Conservation (phyloP, 1,140 invertebrate species). For the Ceratina japonica region DNA sequence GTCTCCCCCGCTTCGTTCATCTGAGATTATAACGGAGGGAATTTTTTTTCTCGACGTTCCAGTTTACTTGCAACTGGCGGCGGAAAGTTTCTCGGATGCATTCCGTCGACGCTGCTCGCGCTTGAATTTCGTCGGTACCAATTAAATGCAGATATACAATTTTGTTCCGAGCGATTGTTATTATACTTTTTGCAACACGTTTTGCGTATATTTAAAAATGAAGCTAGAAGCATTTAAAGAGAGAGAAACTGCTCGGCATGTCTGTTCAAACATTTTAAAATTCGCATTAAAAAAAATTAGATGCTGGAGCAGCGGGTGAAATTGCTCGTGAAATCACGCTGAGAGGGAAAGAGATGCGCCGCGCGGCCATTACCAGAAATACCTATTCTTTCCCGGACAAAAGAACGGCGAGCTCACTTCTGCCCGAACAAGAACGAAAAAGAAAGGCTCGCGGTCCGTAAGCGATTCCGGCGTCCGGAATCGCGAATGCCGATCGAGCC, state of each 20-base stretch:
- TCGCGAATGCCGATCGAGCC: conserved; percentile 45
- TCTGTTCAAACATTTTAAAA: not conserved
- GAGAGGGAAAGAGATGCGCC: not conserved
- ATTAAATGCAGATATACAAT: no score
- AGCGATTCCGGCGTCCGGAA: conserved; percentile 13
- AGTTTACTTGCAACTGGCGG: not conserved
- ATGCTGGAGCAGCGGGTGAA: not conserved
- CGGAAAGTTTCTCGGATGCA: not conserved
- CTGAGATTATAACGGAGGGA: no score
- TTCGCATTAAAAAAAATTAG: not conserved
- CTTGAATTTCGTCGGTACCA: no score
- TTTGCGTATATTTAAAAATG: no score
- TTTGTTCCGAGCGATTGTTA: no score
- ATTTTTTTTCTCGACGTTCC: not conserved
- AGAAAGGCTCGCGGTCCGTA: not conserved
- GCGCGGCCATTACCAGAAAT: not conserved
- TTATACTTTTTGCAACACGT: no score
- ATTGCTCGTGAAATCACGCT: not conserved
- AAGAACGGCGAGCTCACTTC: conserved; percentile 11
- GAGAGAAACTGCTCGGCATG: no score
- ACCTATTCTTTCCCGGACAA: conserved; percentile 7
- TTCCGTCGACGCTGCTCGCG: not conserved
- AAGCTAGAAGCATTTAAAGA: no score
- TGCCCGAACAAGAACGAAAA: conserved; percentile 11
- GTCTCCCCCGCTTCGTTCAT: not conserved